These are phyloP conservation scores for Zosterops lateralis DNA, from an alignment of 2,113 vertebrate species.

Conservation along the genomic window DNA sequence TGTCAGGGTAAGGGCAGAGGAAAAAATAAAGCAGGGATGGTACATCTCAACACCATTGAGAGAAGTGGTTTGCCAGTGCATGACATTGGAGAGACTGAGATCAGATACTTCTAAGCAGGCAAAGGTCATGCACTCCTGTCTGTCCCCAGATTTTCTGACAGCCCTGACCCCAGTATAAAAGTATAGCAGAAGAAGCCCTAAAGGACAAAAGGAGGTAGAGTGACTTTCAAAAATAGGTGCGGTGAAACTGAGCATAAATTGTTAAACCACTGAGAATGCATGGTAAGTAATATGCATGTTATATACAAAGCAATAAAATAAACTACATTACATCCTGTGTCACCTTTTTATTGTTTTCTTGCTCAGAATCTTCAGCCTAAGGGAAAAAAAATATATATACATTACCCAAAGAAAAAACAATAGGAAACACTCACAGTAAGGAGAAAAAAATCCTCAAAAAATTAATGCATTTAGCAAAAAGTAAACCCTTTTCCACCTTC, in stretches of 20 bases:
- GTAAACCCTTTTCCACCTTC: background rate
- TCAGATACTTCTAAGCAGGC: background rate
- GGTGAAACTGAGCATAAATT: slow-evolving; percentile 2
- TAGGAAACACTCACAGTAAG: slow-evolving; percentile 25
- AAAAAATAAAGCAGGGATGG: background rate
- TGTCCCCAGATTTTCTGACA: background rate
- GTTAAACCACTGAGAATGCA: slow-evolving; percentile 12
- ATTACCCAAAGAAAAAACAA: slow-evolving; percentile 64
- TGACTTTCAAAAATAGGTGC: background rate
- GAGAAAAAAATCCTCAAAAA: background rate
- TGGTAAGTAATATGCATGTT: slow-evolving; percentile 6
- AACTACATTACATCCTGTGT: slow-evolving; percentile 55
- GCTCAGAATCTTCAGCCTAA: slow-evolving; percentile 90
- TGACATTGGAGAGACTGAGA: background rate
- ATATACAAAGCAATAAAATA: slow-evolving; percentile 40
- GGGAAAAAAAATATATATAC: slow-evolving; percentile 69
- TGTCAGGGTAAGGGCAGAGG: background rate
- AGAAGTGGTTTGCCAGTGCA: background rate
- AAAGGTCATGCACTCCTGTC: background rate
- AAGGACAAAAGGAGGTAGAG: background rate
- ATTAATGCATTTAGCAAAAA: background rate
- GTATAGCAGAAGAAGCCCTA: background rate
- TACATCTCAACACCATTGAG: background rate
- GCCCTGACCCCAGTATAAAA: background rate
- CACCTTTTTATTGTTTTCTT: slow-evolving; percentile 96